Conservation (phyloP, 2,888 invertebrate species). For the Schizotus pectinicornis region DNA sequence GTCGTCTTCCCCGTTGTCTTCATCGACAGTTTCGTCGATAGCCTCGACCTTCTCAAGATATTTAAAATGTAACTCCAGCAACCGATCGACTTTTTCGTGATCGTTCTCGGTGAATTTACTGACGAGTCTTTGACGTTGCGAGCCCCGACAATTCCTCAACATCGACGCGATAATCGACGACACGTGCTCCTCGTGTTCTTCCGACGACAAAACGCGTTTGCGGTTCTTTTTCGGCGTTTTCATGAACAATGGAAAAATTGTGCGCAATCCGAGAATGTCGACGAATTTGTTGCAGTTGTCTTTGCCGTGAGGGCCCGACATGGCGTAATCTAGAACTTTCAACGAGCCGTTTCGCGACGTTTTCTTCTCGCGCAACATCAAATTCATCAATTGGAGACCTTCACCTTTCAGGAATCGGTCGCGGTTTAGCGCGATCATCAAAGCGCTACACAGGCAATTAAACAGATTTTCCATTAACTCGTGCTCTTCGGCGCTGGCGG, state of each 20-base stretch:
- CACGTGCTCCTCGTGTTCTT: constrained; percentile 95
- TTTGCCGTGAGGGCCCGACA: constrained; percentile 90
- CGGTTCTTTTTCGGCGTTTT: constrained; percentile 91
- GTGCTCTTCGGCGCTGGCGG: constrained; percentile 87
- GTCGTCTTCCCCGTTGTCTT: constrained; percentile 59
- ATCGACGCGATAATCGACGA: constrained; percentile 92
- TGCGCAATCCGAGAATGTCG: constrained; percentile 93
- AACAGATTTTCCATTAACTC: constrained; percentile 99
- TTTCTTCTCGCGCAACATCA: constrained; percentile 98
- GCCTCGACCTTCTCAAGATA: constrained; percentile 92
- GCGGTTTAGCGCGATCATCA: constrained; percentile 87
- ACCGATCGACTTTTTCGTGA: constrained; percentile 95
- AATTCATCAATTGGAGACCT: constrained; percentile 98
- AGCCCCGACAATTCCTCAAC: constrained; percentile 89
- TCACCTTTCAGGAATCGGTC: constrained; percentile 94
- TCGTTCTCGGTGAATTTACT: constrained; percentile 98
- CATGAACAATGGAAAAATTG: constrained; percentile 98
- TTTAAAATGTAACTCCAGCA: constrained; percentile 96
- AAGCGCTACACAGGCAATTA: constrained; percentile 90
- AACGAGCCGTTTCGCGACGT: constrained; percentile 94
- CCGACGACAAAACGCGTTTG: constrained; percentile 76
- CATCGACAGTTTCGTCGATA: constrained; percentile 79
- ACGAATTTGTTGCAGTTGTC: constrained; percentile 98
- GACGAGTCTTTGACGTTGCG: constrained; percentile 87
- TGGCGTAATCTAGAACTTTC: constrained; percentile 97